phyloP scores from a whole-genome alignment of 2,113 vertebrate genomes.

The Thinocorus orbignyianus region DNA sequence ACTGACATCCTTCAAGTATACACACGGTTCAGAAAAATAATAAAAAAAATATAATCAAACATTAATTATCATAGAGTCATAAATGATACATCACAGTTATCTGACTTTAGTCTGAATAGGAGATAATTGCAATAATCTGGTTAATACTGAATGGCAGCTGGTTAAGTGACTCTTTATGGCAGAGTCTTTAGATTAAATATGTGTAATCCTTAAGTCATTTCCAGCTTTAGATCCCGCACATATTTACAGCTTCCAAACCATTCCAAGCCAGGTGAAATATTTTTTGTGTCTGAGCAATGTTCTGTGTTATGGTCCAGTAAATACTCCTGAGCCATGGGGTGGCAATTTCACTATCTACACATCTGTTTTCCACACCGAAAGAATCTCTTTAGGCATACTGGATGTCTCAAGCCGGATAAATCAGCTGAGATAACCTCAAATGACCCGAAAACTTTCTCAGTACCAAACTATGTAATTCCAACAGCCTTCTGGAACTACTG shows the following conservation, averaged over 20 bases:
- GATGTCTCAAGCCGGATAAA: background rate
- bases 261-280: background rate
- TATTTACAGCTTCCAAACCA: background rate
- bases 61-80: background rate
- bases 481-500: background rate
- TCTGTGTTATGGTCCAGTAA: background rate
- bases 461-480: background rate
- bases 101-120: background rate
- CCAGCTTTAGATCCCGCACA: background rate
- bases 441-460: background rate
- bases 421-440: background rate
- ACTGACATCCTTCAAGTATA: background rate
- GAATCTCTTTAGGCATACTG: background rate
- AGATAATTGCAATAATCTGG: background rate
- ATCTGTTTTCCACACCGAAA: background rate
- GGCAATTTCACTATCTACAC: background rate
- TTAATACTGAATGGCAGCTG: background rate
- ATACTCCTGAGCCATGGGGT: background rate
- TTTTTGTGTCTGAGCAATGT: background rate
- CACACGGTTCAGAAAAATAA: background rate
- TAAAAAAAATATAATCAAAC: background rate
- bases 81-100: conserved; percentile 19
- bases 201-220: background rate
- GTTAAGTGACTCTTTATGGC: background rate
- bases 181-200: background rate